phyloP scores from a whole-genome alignment of 2,888 invertebrate species.

The Trileptium ribeirensis region DNA sequence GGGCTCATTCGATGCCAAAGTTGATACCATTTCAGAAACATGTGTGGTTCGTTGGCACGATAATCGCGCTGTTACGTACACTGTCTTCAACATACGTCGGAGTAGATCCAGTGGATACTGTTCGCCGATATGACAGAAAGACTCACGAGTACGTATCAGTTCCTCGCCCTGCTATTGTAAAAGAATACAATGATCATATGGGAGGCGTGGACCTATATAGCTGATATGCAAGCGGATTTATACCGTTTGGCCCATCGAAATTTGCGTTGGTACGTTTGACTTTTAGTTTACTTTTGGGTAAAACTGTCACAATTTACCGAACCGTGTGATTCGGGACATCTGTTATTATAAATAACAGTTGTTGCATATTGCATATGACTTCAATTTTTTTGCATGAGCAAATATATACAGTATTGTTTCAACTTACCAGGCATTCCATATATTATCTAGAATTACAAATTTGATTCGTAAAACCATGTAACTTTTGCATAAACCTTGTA shows the following conservation, averaged over 20 bases:
- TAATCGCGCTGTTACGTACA: not conserved
- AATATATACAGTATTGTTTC: too few relatives aligned
- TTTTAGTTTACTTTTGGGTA: too few relatives aligned
- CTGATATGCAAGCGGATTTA: not conserved
- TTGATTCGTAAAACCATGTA: too few relatives aligned
- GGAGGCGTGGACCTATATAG: not conserved
- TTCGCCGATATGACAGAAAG: not conserved
- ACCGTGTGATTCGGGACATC: too few relatives aligned
- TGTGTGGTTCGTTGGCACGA: not conserved
- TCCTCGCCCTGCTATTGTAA: not conserved
- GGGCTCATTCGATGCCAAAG: not conserved
- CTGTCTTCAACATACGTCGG: not conserved
- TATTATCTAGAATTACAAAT: not conserved
- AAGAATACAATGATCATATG: not conserved
- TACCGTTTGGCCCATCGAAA: not conserved
- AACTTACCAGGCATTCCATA: not conserved
- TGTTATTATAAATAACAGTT: too few relatives aligned
- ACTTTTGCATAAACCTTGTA: too few relatives aligned
- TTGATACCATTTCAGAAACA: not conserved
- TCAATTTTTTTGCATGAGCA: too few relatives aligned
- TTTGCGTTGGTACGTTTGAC: not conserved
- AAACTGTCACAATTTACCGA: too few relatives aligned
- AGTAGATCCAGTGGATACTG: not conserved
- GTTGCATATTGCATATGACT: too few relatives aligned
- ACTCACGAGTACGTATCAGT: not conserved